phyloP scores from a whole-genome alignment of 2,888 invertebrate genomes.

The Pachymerium ferrugineum region DNA sequence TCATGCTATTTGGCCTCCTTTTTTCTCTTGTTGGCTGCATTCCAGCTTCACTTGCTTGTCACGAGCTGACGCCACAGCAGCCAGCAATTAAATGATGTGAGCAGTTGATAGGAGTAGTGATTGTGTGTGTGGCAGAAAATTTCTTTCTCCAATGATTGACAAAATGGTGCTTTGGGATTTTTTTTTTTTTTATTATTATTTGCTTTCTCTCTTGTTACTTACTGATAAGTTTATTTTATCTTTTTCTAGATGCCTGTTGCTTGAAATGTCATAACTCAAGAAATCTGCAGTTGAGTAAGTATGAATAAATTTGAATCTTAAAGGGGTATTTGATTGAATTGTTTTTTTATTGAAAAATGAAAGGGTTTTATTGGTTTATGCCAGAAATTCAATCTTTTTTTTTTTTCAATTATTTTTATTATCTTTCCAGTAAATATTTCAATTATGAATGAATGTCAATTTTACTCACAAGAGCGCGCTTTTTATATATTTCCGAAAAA shows the following conservation, averaged over 20 bases:
- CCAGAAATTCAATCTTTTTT: no score
- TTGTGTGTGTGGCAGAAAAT: background rate
- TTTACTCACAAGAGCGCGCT: no score
- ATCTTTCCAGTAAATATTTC: no score
- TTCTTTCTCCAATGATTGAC: background rate
- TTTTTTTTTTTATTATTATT: background rate
- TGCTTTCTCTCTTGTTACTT: background rate
- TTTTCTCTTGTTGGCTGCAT: background rate
- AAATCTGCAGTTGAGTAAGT: constrained; percentile 12
- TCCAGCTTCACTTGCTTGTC: background rate
- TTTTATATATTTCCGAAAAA: no score
- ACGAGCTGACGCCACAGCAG: background rate
- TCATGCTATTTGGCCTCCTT: no score
- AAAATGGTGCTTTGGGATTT: background rate
- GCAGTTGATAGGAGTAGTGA: constrained; percentile 14
- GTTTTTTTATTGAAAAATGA: background rate
- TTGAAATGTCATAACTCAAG: background rate
- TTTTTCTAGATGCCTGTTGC: background rate
- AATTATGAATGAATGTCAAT: no score
- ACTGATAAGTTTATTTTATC: background rate
- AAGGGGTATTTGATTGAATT: background rate
- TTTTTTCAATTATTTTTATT: no score
- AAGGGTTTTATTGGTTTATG: no score
- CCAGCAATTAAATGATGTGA: constrained; percentile 1
- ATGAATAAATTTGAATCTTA: background rate